A percentile compares a stretch with the other conserved stretches of the same genome.
These are phyloP conservation scores for Tachina fera DNA, from an alignment of 2,888 invertebrate species.

Conservation along the genomic window DNA sequence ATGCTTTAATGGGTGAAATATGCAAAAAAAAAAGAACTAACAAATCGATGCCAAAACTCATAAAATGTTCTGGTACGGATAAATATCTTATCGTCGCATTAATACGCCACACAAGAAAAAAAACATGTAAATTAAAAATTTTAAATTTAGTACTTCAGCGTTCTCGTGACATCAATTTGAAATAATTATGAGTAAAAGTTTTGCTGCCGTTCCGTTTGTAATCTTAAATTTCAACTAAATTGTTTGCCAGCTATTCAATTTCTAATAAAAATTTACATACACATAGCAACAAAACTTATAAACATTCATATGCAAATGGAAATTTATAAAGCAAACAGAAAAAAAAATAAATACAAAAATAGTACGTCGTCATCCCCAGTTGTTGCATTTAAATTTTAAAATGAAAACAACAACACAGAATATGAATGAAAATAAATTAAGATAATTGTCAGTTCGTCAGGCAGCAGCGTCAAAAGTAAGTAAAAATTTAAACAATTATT, in stretches of 20 bases:
- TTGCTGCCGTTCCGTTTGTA: slow-evolving; percentile 16
- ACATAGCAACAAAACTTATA: slow-evolving; percentile 5
- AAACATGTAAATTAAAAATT: too few species aligned
- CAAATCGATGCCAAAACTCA: too few species aligned
- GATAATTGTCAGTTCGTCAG: not conserved
- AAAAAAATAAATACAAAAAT: not conserved
- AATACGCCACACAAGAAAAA: too few species aligned
- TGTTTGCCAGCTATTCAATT: slow-evolving; percentile 63
- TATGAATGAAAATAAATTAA: slow-evolving; percentile 33
- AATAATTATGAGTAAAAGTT: not conserved
- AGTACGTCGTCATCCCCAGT: slow-evolving; percentile 5
- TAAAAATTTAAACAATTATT: not conserved
- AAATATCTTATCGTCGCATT: too few species aligned
- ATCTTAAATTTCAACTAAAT: slow-evolving; percentile 53
- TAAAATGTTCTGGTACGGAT: too few species aligned
- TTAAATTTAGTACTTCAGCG: not conserved
- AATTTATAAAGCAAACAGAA: slow-evolving; percentile 18
- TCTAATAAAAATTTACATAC: slow-evolving; percentile 42
- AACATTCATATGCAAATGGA: slow-evolving; percentile 43
- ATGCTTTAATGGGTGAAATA: too few species aligned
- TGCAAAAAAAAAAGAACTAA: too few species aligned
- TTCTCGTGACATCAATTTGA: not conserved
- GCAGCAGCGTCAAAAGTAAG: slow-evolving; percentile 1
- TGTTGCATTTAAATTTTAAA: slow-evolving; percentile 29
- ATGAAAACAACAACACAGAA: not conserved